Evolutionary conservation across 2,888 invertebrate species (phyloP), one percentile per base, ranked within the genome.

Genomic region (Leptopilina myrica): DNA sequence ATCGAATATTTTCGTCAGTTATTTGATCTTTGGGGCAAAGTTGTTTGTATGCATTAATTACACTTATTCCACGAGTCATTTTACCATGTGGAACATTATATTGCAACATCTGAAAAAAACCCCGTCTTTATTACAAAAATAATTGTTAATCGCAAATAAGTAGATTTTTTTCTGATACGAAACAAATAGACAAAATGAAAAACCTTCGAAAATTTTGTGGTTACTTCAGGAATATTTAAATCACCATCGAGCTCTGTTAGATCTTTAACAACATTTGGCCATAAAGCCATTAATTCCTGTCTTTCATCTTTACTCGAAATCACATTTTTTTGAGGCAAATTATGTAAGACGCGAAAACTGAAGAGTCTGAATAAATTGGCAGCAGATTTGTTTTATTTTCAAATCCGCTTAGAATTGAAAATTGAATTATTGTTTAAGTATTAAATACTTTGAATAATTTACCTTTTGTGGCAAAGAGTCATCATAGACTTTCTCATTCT

Each of bases 41-140:
- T 92, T 95, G 94, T 89, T 95, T 96, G 91, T 96, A 97, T 0
- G 97, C 94, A 56, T 95, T 92, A 0, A 97, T 95, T 0, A 96
- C 94, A 0, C 96, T 93, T 53, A 97, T 92, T 0, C 96, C 97
- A 76, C 97, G 93, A 89, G 95, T 95, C 92, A 96, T 97, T 92
- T 98, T 98, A 2, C 98, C 98, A 87, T 95, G 95, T 0, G 97
- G 97, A 5, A 98, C 97, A 92, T 98, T 98, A 92, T 98, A 98
- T 91, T 98, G 96, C 83, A 98, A 92, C 33, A 96, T 94, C 96
- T 96, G 92, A 81, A 43, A 79, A 33, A 14, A 64, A 2, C 12
- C 2, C 15, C 15, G 1, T 20, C 33, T 7, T 62, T 9, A 49
- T 49, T 49, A 49, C 9, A 49, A 62, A 62, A 33, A 33, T 33